Conservation (phyloP, 2,888 invertebrate genomes). For the Abscondita cerata region DNA sequence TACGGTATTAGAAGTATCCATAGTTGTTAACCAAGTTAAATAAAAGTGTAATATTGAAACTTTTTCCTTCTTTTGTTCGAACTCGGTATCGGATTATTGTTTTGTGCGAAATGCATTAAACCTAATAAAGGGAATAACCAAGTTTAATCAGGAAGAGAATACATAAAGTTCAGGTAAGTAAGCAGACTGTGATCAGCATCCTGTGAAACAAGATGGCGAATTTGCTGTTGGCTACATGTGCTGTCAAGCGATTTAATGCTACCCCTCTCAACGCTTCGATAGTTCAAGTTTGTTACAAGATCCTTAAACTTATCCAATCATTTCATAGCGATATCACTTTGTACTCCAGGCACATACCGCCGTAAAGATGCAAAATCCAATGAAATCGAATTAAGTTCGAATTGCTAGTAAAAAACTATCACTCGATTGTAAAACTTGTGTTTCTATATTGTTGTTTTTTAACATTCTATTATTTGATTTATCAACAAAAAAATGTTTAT, state of each 20-base stretch:
- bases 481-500: too few species aligned
- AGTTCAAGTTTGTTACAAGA: conserved; percentile 33
- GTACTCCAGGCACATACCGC: conserved; percentile 7
- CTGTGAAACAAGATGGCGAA: conserved; percentile 36
- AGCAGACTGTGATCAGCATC: conserved; percentile 30
- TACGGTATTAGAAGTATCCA: conserved; percentile 3
- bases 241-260: conserved; percentile 33
- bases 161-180: conserved; percentile 26
- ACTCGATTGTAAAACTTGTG: too few species aligned
- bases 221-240: conserved; percentile 33
- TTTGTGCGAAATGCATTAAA: conserved; percentile 6
- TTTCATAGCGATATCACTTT: conserved; percentile 31
- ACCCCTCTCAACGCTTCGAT: conserved; percentile 32
- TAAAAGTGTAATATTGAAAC: too few species aligned
- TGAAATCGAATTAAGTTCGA: too few species aligned
- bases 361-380: conserved; percentile 13
- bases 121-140: conserved; percentile 28
- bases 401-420: too few species aligned
- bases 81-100: too few species aligned
- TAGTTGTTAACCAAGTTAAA: too few species aligned
- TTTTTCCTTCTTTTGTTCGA: too few species aligned
- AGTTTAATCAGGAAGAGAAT: conserved; percentile 27
- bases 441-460: too few species aligned
- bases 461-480: too few species aligned
- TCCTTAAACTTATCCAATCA: conserved; percentile 34